Conservation (phyloP, 2,113 vertebrate species). For the Ariopsis seemanni region DNA sequence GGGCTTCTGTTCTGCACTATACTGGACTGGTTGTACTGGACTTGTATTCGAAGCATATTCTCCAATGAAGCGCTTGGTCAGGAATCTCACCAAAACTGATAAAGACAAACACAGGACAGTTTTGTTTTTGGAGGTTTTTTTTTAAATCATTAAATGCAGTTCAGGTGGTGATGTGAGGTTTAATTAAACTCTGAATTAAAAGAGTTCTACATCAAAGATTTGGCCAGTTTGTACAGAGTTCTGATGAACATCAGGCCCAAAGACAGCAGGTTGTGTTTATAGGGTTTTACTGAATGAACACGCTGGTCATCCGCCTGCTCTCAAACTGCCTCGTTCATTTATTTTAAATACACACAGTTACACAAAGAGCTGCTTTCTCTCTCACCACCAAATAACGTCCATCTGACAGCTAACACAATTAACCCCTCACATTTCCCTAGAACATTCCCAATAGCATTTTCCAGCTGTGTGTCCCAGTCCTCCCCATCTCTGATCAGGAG, state of each 20-base stretch:
- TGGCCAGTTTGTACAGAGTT: not conserved
- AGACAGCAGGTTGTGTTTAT: constrained; percentile 27
- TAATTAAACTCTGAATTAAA: not conserved
- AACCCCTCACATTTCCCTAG: not conserved
- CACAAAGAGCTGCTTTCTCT: constrained; percentile 12
- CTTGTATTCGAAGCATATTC: constrained; percentile 76
- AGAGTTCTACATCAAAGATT: constrained; percentile 36
- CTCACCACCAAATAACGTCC: not conserved
- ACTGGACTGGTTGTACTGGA: constrained; percentile 43
- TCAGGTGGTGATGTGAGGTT: constrained; percentile 3
- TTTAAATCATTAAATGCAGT: not conserved
- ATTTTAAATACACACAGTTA: not conserved
- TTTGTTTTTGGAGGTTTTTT: not conserved
- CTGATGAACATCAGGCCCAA: constrained; percentile 24
- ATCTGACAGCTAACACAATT: constrained; percentile 8
- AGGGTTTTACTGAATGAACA: not conserved
- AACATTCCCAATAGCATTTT: constrained; percentile 10
- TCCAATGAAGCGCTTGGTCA: constrained; percentile 76
- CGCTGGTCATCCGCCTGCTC: constrained; percentile 7
- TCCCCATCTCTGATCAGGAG: not conserved
- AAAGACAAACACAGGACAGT: constrained; percentile 22
- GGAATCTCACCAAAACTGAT: constrained; percentile 75
- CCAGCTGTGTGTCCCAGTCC: not conserved
- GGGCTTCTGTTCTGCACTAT: not conserved
- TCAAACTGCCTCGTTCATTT: not conserved